Conservation (phyloP, 2,113 vertebrate genomes). For the Australoheros scitulus region DNA sequence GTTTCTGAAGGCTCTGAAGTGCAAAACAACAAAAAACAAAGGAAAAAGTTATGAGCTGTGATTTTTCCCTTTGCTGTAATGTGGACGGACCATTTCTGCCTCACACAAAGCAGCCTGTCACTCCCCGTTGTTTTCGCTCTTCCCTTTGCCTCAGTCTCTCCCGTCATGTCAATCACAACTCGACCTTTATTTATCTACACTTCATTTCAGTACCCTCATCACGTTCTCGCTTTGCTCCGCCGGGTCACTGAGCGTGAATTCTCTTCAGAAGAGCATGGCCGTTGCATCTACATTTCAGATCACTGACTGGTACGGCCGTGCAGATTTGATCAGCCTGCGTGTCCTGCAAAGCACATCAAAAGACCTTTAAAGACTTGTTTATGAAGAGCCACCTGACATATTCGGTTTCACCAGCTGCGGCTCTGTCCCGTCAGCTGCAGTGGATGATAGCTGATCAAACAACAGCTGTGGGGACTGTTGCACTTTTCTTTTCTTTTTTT, state of each 20-base stretch:
- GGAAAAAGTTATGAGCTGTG: too few species aligned
- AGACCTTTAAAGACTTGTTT: conserved; percentile 47
- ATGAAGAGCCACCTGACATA: conserved; percentile 52
- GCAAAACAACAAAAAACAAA: too few species aligned
- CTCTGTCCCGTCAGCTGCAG: conserved; percentile 25
- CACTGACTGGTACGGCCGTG: background rate
- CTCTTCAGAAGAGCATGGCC: conserved; percentile 28
- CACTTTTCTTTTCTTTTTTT: background rate
- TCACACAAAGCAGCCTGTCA: background rate
- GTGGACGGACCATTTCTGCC: too few species aligned
- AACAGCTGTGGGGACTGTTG: conserved; percentile 1
- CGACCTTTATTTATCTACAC: conserved; percentile 59
- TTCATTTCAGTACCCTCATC: conserved; percentile 28
- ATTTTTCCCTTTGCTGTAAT: background rate
- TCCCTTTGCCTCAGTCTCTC: background rate
- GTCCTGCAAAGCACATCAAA: conserved; percentile 45
- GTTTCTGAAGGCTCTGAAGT: background rate
- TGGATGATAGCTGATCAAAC: conserved; percentile 59
- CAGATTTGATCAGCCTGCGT: background rate
- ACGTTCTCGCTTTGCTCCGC: conserved; percentile 17
- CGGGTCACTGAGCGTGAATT: conserved; percentile 39
- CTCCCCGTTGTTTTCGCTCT: background rate
- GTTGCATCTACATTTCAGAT: conserved; percentile 57
- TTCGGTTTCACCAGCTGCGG: conserved; percentile 9
- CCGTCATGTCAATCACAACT: conserved; percentile 46